Evolutionary conservation across 2,888 invertebrate species (phyloP).

Genomic region (Xylota sylvarum): DNA sequence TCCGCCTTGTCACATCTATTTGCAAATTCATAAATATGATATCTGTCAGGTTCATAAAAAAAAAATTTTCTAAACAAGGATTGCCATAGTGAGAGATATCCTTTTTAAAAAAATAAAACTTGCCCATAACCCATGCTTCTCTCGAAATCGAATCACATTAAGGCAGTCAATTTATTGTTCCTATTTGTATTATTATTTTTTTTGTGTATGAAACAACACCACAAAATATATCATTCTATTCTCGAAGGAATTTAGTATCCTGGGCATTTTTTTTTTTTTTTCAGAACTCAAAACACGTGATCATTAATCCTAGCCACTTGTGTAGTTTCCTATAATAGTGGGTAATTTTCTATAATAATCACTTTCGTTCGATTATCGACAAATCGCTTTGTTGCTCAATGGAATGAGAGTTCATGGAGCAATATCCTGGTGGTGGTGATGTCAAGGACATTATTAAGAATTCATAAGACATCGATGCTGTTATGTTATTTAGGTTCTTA

Average conservation of each 20-base stretch:
- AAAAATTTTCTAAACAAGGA: not conserved
- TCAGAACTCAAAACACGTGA: not conserved
- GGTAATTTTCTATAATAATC: constrained; percentile 45
- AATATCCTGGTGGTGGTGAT: constrained; percentile 21
- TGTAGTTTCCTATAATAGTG: not conserved
- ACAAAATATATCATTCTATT: not conserved
- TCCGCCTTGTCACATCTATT: constrained; percentile 9
- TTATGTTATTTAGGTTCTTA: constrained; percentile 26
- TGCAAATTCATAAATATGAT: constrained; percentile 23
- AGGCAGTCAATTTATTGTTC: not conserved
- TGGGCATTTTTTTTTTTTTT: not conserved
- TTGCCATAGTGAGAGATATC: not conserved
- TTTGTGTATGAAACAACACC: not conserved
- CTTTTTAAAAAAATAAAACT: constrained; percentile 2
- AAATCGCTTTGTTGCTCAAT: constrained; percentile 39
- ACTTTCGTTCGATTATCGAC: constrained; percentile 47
- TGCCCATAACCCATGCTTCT: not conserved
- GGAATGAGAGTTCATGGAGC: not conserved
- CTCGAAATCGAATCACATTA: constrained; percentile 11
- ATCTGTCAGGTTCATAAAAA: constrained; percentile 1
- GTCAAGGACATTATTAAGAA: constrained; percentile 36
- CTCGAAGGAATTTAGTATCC: not conserved
- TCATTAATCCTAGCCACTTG: not conserved
- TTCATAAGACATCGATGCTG: constrained; percentile 30
- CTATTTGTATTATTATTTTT: not conserved